Evolutionary conservation across 92 coral and sea anemone species (phyloP).

Genomic region (Palythoa grandis): DNA sequence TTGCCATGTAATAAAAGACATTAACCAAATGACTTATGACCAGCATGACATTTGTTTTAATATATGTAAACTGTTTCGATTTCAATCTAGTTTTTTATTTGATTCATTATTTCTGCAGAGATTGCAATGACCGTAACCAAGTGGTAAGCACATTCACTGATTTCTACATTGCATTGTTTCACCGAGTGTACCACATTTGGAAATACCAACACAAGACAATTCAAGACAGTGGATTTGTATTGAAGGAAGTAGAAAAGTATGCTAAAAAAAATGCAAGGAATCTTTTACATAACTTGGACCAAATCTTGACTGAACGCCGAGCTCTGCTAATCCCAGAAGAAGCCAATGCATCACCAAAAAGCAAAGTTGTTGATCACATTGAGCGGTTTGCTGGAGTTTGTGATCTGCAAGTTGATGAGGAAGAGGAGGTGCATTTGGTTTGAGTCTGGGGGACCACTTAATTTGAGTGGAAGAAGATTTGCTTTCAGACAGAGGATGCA

Average conservation of each 20-base stretch:
- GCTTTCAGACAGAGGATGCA: not conserved
- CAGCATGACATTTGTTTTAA: too few relatives aligned
- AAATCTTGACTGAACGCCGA: slow-evolving; percentile 73
- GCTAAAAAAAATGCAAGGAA: slow-evolving; percentile 75
- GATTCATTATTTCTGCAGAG: slow-evolving; percentile 55
- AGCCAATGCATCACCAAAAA: slow-evolving; percentile 71
- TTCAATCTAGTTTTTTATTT: not conserved
- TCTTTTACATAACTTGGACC: slow-evolving; percentile 76
- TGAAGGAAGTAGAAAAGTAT: slow-evolving; percentile 90
- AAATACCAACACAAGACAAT: slow-evolving; percentile 96
- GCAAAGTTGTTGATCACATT: slow-evolving; percentile 61
- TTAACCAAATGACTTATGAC: too few relatives aligned
- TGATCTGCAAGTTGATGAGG: slow-evolving; percentile 84
- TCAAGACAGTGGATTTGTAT: slow-evolving; percentile 95
- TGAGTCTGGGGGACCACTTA: slow-evolving; percentile 18
- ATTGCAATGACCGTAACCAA: slow-evolving; percentile 80
- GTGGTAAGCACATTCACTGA: slow-evolving; percentile 83
- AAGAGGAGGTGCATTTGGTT: slow-evolving; percentile 95
- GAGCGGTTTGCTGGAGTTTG: slow-evolving; percentile 94
- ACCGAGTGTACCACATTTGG: slow-evolving; percentile 89
- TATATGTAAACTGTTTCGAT: too few relatives aligned
- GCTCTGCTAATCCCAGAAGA: slow-evolving; percentile 75
- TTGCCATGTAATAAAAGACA: too few relatives aligned
- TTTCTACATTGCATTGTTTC: slow-evolving; percentile 82
- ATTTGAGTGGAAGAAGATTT: not conserved